Percentiles rank a stretch among this genome's conserved stretches.
Evolutionary conservation across 2,888 invertebrate genomes (phyloP).

Genomic region (Mermis nigrescens): DNA sequence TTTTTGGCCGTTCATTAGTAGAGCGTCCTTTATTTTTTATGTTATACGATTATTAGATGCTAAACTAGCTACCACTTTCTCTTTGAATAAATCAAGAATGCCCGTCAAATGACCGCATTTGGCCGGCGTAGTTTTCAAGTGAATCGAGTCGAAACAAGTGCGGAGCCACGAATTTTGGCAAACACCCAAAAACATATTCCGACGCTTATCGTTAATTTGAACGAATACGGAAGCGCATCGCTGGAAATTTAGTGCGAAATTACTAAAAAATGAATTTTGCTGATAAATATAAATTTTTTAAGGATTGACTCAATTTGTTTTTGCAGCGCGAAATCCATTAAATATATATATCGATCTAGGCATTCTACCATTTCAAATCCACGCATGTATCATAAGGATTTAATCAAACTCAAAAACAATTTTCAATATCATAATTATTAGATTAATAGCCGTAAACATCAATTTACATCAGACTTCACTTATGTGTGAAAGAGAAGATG

Average conservation of each 20-base stretch:
- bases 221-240: constrained; percentile 68
- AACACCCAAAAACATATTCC: constrained; percentile 56
- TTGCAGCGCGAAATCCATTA: background rate
- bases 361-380: too few species aligned
- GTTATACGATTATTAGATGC: too few species aligned
- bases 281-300: background rate
- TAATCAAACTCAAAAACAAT: too few species aligned
- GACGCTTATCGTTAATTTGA: constrained; percentile 60
- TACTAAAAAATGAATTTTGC: constrained; percentile 12
- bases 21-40: too few species aligned
- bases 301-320: background rate
- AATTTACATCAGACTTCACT: too few species aligned
- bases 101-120: constrained; percentile 58
- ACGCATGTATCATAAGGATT: too few species aligned
- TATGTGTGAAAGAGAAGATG: too few species aligned
- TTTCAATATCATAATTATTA: too few species aligned
- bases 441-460: too few species aligned
- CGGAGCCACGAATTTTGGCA: constrained; percentile 54
- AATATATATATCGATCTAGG: background rate
- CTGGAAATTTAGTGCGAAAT: background rate
- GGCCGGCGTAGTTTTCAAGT: constrained; percentile 55
- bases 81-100: constrained; percentile 65
- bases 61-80: constrained; percentile 60
- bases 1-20: too few species aligned
- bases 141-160: constrained; percentile 71